Percentiles rank a stretch among this genome's conserved stretches.
These are phyloP conservation scores for Scalopus aquaticus DNA, from an alignment of 2,113 vertebrate genomes.

Conservation along the genomic window DNA sequence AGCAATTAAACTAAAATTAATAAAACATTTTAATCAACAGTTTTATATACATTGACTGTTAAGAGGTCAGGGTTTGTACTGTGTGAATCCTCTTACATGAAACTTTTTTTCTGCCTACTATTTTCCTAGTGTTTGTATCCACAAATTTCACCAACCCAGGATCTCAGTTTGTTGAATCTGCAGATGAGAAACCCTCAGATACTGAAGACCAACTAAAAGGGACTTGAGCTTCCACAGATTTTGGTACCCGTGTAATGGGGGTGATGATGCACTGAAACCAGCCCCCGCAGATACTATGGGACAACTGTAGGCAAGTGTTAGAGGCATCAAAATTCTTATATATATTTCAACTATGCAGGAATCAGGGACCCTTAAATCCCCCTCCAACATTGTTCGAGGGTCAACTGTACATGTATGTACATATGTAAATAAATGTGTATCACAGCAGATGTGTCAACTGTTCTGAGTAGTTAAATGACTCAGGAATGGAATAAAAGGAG, in stretches of 20 bases:
- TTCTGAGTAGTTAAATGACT: background rate
- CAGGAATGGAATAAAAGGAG: background rate
- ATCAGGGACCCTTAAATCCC: background rate
- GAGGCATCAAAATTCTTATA: too few species aligned
- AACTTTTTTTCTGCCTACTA: background rate
- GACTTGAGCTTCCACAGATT: background rate
- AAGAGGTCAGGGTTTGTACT: background rate
- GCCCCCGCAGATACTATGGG: too few species aligned
- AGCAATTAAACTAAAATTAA: background rate
- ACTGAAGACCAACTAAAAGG: background rate
- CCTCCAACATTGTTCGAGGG: background rate
- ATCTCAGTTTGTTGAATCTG: background rate
- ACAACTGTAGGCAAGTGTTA: too few species aligned
- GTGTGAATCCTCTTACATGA: background rate
- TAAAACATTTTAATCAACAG: background rate
- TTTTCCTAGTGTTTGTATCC: background rate
- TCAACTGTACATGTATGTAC: background rate
- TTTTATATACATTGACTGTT: background rate
- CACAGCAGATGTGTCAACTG: background rate
- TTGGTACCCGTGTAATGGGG: too few species aligned
- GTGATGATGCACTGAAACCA: too few species aligned
- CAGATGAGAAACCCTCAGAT: background rate
- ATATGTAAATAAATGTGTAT: background rate
- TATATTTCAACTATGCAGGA: too few species aligned
- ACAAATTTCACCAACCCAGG: background rate